Conservation (phyloP, 2,797 vertebrate species). For the Psittacula derbiana region DNA sequence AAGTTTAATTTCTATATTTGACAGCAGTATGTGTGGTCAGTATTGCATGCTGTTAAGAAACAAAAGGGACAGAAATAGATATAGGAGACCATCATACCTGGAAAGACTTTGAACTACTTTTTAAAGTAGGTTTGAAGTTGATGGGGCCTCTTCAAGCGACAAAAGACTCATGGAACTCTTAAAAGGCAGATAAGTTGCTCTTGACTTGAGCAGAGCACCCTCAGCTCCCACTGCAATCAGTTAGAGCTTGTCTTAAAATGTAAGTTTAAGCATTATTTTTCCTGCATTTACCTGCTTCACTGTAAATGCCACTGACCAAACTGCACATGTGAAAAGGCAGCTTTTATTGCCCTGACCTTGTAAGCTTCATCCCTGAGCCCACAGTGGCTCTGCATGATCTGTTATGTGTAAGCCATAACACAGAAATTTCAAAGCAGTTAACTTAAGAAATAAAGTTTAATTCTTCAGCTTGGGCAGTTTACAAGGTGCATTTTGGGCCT, state of each 20-base stretch:
- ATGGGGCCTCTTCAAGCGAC: conserved; percentile 14
- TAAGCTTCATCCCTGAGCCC: not conserved
- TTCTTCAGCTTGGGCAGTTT: not conserved
- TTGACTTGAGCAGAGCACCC: not conserved
- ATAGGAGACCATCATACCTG: conserved; percentile 24
- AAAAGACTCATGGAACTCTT: conserved; percentile 19
- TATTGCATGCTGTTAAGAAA: conserved; percentile 48
- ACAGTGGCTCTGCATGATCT: not conserved
- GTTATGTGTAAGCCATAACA: not conserved
- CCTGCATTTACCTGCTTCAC: not conserved
- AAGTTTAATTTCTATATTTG: conserved; percentile 61
- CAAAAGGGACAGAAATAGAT: conserved; percentile 65
- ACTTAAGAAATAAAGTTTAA: not conserved
- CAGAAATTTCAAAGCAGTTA: not conserved
- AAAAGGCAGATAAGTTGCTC: conserved; percentile 10
- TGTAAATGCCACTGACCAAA: not conserved
- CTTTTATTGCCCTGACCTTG: not conserved
- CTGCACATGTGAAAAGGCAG: not conserved
- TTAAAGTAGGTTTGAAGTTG: conserved; percentile 45
- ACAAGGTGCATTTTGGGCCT: not conserved
- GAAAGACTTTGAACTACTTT: conserved; percentile 42
- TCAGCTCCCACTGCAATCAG: not conserved
- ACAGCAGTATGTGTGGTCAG: conserved; percentile 52
- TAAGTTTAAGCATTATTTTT: not conserved
- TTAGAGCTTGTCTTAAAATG: not conserved